A percentile compares a stretch with the other conserved stretches of the same genome.
Conservation (phyloP, 2,888 invertebrate species). For the Stenoptilia bipunctidactyla region DNA sequence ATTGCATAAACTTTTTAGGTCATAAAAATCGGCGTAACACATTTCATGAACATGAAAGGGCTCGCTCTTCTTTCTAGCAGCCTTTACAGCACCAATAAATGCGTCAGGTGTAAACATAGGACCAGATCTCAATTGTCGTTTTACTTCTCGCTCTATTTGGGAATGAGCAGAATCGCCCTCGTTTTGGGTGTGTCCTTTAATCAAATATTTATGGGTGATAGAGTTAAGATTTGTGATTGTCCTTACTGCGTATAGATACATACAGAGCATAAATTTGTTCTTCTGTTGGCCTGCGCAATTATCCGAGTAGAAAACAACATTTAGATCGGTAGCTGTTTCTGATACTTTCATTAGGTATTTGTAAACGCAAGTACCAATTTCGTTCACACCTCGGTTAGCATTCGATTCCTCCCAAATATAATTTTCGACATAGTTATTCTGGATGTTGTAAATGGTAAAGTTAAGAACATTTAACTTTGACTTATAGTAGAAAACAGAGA, state of each 20-base stretch:
- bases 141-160: constrained; percentile 21
- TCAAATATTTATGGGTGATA: constrained; percentile 20
- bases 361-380: constrained; percentile 9
- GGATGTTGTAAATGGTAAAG: constrained; percentile 4
- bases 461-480: constrained; percentile 9
- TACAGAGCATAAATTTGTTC: constrained; percentile 12
- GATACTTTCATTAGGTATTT: constrained; percentile 4
- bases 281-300: constrained; percentile 20
- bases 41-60: constrained; percentile 4
- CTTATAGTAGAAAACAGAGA: constrained; percentile 8
- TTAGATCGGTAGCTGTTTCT: background rate
- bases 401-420: constrained; percentile 10
- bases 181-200: constrained; percentile 22
- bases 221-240: constrained; percentile 9
- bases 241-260: constrained; percentile 11
- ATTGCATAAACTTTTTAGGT: constrained; percentile 12
- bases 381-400: constrained; percentile 9
- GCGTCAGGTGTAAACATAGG: constrained; percentile 18
- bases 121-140: constrained; percentile 17
- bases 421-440: constrained; percentile 1
- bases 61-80: constrained; percentile 3
- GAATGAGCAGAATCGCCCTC: constrained; percentile 24
- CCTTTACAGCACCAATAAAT: constrained; percentile 10
- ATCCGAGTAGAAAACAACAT: constrained; percentile 20
- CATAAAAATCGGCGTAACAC: constrained; percentile 1